Conservation (phyloP, 2,888 invertebrate species). For the Muscina levida region DNA sequence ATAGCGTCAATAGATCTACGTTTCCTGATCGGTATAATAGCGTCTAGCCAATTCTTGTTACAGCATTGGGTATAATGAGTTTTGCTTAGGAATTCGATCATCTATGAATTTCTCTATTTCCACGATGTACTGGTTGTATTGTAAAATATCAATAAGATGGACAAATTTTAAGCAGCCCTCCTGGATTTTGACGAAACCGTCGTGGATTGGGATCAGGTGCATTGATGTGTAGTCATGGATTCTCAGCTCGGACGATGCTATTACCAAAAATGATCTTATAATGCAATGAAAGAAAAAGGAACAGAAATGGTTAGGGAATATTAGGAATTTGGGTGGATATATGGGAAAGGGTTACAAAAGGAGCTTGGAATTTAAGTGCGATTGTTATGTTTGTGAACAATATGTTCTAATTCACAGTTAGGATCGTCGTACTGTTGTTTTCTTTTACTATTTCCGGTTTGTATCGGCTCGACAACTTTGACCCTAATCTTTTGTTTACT, state of each 20-base stretch:
- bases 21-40: not conserved
- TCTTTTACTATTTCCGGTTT: constrained; percentile 42
- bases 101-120: not conserved
- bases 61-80: not conserved
- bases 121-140: not conserved
- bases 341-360: not conserved
- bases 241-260: not conserved
- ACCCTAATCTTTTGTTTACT: constrained; percentile 51
- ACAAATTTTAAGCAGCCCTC: not conserved
- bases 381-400: constrained; percentile 46
- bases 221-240: not conserved
- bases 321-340: not conserved
- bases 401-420: constrained; percentile 43
- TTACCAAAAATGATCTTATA: not conserved
- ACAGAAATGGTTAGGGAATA: not conserved
- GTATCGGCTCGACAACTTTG: constrained; percentile 51
- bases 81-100: too few relatives aligned
- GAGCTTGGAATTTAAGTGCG: constrained; percentile 14
- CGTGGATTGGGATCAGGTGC: not conserved
- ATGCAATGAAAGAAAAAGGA: not conserved
- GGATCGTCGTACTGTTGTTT: constrained; percentile 31
- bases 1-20: constrained; percentile 16
- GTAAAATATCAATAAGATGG: not conserved
- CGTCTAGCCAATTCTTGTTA: not conserved
- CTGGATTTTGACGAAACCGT: not conserved